These are phyloP conservation scores for Hymenopus coronatus DNA, from an alignment of 2,888 invertebrate species.

Conservation along the genomic window DNA sequence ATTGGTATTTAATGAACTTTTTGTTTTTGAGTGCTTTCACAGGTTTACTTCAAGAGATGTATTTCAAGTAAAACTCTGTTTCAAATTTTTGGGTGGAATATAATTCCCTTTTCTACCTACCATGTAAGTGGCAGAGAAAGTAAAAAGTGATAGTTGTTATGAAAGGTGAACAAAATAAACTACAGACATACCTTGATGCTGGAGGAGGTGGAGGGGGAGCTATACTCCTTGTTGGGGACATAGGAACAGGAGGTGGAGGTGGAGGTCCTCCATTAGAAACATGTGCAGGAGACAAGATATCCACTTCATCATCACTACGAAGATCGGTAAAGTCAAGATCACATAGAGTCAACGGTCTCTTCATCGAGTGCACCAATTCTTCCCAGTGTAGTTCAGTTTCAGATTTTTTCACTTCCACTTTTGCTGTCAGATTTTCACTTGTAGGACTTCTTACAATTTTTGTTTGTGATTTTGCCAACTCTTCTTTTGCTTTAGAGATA, in stretches of 20 bases:
- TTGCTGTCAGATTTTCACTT: constrained; percentile 52
- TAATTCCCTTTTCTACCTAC: too few relatives aligned
- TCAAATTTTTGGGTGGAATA: too few relatives aligned
- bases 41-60: too few relatives aligned
- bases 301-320: constrained; percentile 82
- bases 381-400: constrained; percentile 97
- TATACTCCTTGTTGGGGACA: constrained; percentile 46
- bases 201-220: constrained; percentile 52
- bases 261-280: constrained; percentile 69
- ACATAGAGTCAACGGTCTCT: constrained; percentile 77
- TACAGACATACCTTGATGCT: constrained; percentile 35
- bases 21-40: too few relatives aligned
- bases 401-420: constrained; percentile 74
- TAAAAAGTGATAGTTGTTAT: too few relatives aligned
- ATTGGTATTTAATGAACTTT: too few relatives aligned
- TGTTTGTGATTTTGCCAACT: constrained; percentile 79
- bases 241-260: constrained; percentile 73
- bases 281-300: constrained; percentile 66
- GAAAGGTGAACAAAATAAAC: too few relatives aligned
- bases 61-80: too few relatives aligned
- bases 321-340: constrained; percentile 97
- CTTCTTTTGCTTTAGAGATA: constrained; percentile 91
- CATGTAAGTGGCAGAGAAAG: too few relatives aligned
- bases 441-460: constrained; percentile 72
- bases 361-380: constrained; percentile 73